phyloP scores from a whole-genome alignment of 2,113 vertebrate species.

The Heterocephalus glaber region DNA sequence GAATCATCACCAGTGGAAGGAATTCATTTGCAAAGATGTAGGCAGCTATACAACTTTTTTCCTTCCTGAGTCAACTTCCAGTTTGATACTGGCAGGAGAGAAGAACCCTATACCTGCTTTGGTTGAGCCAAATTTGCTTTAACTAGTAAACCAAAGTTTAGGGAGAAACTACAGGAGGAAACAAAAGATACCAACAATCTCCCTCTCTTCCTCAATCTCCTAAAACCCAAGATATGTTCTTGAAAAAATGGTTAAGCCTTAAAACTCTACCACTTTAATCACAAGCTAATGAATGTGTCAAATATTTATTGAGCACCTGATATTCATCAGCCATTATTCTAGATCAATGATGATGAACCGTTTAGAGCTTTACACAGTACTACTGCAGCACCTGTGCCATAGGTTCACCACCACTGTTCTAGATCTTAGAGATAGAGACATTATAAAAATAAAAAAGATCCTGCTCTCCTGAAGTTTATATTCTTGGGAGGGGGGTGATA shows the following conservation, averaged over 20 bases:
- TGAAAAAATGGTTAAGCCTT: background rate
- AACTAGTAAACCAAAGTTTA: background rate
- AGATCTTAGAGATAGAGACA: background rate
- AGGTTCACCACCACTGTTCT: too few relatives aligned
- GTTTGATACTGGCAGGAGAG: background rate
- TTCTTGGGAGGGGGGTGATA: background rate
- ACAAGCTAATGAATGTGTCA: background rate
- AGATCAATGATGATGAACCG: background rate
- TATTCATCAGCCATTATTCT: background rate
- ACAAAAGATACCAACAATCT: background rate
- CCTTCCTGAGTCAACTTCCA: background rate
- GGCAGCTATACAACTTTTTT: background rate
- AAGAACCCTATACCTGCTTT: background rate
- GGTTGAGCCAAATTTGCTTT: background rate
- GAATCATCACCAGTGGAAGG: background rate
- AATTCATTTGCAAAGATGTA: constrained; percentile 39
- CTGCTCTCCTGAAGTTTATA: background rate
- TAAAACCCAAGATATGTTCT: constrained; percentile 13
- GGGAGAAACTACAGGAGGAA: background rate
- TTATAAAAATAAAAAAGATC: background rate
- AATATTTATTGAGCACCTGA: background rate
- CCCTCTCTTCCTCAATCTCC: background rate
- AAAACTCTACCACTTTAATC: background rate
- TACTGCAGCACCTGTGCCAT: background rate
- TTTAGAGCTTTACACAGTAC: background rate